Percentiles rank a stretch among this genome's conserved stretches.
Evolutionary conservation across 2,113 vertebrate genomes (phyloP).

Genomic region (Isichthys henryi): DNA sequence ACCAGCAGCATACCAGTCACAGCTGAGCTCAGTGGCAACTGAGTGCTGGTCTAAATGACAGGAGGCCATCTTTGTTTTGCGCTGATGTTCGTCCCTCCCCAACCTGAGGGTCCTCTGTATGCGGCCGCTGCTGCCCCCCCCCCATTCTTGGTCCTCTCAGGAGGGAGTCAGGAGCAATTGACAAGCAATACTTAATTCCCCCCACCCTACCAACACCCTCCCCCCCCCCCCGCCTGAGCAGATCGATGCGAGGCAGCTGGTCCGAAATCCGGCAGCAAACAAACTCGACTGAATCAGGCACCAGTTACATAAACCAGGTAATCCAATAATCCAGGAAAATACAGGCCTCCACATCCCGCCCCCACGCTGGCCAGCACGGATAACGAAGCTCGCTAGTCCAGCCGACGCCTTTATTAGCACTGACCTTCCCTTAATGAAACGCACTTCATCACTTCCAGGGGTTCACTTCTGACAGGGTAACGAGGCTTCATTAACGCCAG

Average conservation of each 20-base stretch:
- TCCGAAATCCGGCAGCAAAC: constrained; percentile 65
- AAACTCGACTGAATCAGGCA: constrained; percentile 66
- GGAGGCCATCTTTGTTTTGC: neutral
- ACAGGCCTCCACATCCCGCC: constrained; percentile 27
- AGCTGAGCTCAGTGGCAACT: neutral
- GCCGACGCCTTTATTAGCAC: constrained; percentile 23
- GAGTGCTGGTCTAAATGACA: neutral
- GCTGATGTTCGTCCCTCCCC: neutral
- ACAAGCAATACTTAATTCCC: constrained; percentile 54
- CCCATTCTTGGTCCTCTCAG: neutral
- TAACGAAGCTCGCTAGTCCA: constrained; percentile 8
- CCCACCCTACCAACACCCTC: constrained; percentile 36
- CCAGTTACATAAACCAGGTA: constrained; percentile 58
- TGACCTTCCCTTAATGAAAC: constrained; percentile 28
- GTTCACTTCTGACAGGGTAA: constrained; percentile 9
- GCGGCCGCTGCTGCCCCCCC: neutral
- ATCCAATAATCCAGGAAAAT: constrained; percentile 63
- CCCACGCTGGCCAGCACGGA: neutral
- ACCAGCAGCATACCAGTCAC: neutral
- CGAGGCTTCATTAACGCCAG: neutral
- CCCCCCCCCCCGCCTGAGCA: constrained; percentile 47
- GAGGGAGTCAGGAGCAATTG: constrained; percentile 43
- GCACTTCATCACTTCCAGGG: constrained; percentile 29
- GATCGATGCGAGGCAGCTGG: constrained; percentile 63
- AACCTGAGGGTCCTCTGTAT: neutral